Evolutionary conservation across 2,113 vertebrate species (phyloP).

Genomic region (Tupaia chinensis): DNA sequence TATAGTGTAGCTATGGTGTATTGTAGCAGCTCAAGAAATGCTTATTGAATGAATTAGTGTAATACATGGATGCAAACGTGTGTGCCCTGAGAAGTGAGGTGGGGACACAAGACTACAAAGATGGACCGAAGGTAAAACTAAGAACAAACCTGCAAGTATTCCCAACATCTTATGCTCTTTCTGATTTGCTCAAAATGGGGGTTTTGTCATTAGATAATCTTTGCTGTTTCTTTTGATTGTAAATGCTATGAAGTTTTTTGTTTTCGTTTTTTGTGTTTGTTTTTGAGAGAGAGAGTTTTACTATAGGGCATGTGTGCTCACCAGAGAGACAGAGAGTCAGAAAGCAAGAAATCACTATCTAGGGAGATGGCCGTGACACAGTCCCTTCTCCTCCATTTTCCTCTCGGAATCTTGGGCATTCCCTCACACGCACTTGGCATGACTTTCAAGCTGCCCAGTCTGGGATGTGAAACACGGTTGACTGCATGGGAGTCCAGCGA

Average conservation of each 20-base stretch:
- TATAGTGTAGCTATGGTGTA: background rate
- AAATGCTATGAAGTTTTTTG: background rate
- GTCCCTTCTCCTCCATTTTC: too few species aligned
- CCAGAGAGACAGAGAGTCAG: too few species aligned
- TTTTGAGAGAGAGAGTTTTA: background rate
- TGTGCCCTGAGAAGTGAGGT: background rate
- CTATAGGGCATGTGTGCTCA: background rate
- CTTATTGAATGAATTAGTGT: background rate
- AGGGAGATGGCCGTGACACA: too few species aligned
- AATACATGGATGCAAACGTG: background rate
- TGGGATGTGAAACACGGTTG: too few species aligned
- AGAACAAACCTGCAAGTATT: background rate
- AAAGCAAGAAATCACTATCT: too few species aligned
- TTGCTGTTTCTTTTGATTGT: conserved; percentile 14
- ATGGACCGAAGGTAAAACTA: background rate
- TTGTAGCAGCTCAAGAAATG: background rate
- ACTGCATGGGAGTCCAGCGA: too few species aligned
- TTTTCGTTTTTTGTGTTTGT: background rate
- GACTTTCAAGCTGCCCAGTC: too few species aligned
- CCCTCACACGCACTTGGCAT: too few species aligned
- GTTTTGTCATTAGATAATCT: background rate
- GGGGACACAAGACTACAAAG: background rate
- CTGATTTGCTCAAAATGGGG: background rate
- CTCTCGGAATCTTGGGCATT: too few species aligned
- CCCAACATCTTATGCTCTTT: background rate